A percentile compares a stretch with the other conserved stretches of the same genome.
These are phyloP conservation scores for Drosophila repletoides DNA, from an alignment of 1,140 invertebrate genomes.

Conservation along the genomic window DNA sequence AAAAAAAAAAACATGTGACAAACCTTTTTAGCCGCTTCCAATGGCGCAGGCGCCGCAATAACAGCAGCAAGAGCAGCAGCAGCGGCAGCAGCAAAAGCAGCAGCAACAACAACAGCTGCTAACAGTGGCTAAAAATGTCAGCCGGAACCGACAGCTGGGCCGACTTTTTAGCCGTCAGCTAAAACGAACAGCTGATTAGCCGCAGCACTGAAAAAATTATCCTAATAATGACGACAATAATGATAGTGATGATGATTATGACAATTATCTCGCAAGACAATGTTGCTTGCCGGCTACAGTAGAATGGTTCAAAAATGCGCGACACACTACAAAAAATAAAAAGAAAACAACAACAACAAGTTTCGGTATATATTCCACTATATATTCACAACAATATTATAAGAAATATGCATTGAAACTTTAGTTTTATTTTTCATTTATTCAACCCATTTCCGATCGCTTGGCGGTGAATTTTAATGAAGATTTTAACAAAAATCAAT, in stretches of 20 bases:
- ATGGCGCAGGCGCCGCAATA: conserved; percentile 48
- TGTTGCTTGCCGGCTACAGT: conserved; percentile 6
- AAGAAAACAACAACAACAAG: neutral
- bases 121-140: conserved; percentile 13
- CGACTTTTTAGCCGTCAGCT: conserved; percentile 20
- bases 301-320: neutral
- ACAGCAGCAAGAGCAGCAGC: conserved; percentile 8
- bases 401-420: too few relatives aligned
- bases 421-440: too few relatives aligned
- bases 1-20: conserved; percentile 61
- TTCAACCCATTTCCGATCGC: too few relatives aligned
- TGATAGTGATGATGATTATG: neutral
- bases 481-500: too few relatives aligned
- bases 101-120: conserved; percentile 45
- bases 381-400: too few relatives aligned
- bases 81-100: conserved; percentile 12
- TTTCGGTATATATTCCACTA: neutral
- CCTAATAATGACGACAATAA: neutral
- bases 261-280: neutral
- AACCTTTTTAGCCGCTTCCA: conserved; percentile 54
- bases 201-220: neutral
- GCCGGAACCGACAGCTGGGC: conserved; percentile 48
- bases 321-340: neutral
- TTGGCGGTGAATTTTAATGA: too few relatives aligned
- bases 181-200: conserved; percentile 67